Conservation (phyloP, 2,113 vertebrate species). For the Gavia stellata region DNA sequence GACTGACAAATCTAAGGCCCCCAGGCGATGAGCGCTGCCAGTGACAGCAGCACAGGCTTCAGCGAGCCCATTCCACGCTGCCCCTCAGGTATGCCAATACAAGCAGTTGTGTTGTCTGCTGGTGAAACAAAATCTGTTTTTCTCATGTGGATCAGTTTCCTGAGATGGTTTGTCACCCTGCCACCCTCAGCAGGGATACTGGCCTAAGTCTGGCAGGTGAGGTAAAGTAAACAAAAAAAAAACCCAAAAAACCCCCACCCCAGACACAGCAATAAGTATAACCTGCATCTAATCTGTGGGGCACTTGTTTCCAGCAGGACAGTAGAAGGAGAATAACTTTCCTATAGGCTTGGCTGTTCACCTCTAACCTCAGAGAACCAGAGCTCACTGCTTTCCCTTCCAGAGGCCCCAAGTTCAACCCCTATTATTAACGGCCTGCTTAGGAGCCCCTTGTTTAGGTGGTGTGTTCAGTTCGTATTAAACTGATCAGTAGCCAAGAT, state of each 20-base stretch:
- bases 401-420: not conserved
- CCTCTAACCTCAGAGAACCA: not conserved
- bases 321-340: not conserved
- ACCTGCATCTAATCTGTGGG: not conserved
- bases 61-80: rapidly evolving
- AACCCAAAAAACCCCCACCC: too few relatives aligned
- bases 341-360: not conserved
- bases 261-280: not conserved
- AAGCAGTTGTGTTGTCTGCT: not conserved
- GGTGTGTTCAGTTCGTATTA: not conserved
- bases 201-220: not conserved
- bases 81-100: not conserved
- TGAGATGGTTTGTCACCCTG: not conserved
- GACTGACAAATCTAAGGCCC: not conserved
- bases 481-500: not conserved
- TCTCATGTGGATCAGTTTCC: not conserved
- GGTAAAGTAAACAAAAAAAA: not conserved
- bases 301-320: not conserved
- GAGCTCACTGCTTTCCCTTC: not conserved
- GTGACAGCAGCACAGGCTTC: not conserved
- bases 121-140: not conserved
- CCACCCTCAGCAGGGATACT: not conserved
- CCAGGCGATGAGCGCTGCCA: rapidly evolving
- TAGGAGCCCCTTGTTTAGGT: not conserved
- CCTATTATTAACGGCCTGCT: not conserved